Percentiles rank a stretch among this genome's conserved stretches.
Evolutionary conservation across 2,888 invertebrate species (phyloP).

Genomic region (Chloroclystis v-ata): DNA sequence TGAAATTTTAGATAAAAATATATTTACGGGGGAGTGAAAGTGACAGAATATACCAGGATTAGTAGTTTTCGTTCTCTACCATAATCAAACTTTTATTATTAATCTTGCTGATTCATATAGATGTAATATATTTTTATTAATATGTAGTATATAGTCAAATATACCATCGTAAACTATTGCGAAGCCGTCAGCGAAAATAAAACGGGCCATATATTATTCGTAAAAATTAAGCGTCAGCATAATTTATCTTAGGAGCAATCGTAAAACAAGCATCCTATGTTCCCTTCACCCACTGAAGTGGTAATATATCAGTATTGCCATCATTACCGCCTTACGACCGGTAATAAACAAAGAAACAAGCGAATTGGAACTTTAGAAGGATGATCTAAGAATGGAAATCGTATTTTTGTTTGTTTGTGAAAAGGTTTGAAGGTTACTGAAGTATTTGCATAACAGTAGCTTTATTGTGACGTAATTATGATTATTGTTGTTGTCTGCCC

Average conservation of each 20-base stretch:
- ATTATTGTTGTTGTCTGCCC: no score
- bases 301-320: slow-evolving; percentile 27
- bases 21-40: no score
- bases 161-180: neutral
- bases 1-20: no score
- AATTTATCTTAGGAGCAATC: slow-evolving; percentile 5
- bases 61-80: no score
- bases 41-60: no score
- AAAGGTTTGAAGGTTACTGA: neutral
- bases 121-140: neutral
- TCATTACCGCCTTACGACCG: slow-evolving; percentile 22
- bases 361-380: slow-evolving; percentile 5
- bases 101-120: neutral
- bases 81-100: no score
- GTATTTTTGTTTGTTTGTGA: slow-evolving; percentile 27
- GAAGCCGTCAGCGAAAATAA: slow-evolving; percentile 1
- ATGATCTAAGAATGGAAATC: slow-evolving; percentile 19
- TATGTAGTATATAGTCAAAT: neutral
- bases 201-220: neutral
- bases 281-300: slow-evolving; percentile 11
- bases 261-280: slow-evolving; percentile 5
- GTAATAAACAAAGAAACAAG: slow-evolving; percentile 24
- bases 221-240: slow-evolving; percentile 2
- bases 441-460: neutral
- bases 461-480: no score